Evolutionary conservation across 2,113 vertebrate species (phyloP).

Genomic region (Pomatostomus ruficeps): DNA sequence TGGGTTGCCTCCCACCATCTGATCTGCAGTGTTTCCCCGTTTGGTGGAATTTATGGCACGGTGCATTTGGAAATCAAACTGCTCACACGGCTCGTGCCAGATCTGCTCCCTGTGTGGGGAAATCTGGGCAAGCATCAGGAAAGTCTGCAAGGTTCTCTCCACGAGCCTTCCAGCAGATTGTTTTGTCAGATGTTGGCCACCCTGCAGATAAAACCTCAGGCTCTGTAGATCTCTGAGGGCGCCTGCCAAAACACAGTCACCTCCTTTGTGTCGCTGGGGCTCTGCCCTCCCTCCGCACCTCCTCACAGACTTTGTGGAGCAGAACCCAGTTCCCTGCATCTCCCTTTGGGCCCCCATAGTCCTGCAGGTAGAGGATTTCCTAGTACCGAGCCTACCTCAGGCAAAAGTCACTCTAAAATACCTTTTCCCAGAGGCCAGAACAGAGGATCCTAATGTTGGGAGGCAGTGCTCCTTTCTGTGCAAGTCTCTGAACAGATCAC

Average conservation of each 20-base stretch:
- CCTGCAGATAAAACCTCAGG: background rate
- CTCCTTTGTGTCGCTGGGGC: background rate
- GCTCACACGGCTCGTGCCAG: background rate
- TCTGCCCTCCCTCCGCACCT: background rate
- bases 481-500: background rate
- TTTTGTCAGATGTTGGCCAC: constrained; percentile 6
- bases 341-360: rapidly evolving
- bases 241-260: background rate
- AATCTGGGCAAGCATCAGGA: background rate
- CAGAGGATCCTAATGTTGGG: background rate
- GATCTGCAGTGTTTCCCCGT: background rate
- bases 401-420: background rate
- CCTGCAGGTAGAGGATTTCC: background rate
- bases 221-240: background rate
- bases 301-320: background rate
- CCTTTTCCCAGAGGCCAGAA: background rate
- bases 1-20: background rate
- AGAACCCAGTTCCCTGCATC: background rate
- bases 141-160: background rate
- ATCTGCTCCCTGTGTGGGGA: background rate
- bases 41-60: background rate
- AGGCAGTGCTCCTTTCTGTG: background rate
- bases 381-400: background rate
- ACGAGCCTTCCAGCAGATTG: background rate
- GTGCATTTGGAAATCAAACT: background rate